phyloP scores from a whole-genome alignment of 1,140 invertebrate species.

The Brachionus sp. region DNA sequence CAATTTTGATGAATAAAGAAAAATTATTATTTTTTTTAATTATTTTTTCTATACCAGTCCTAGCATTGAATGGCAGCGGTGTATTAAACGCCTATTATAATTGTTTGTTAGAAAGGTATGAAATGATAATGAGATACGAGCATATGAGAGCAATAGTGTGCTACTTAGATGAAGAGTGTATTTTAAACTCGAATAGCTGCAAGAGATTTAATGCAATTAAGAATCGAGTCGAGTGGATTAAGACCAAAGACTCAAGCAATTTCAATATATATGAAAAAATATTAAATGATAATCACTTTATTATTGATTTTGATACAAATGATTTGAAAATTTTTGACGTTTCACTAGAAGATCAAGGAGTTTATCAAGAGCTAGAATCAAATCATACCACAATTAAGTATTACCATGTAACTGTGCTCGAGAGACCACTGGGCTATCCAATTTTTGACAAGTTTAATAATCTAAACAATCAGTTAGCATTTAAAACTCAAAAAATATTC shows the following conservation, averaged over 20 bases:
- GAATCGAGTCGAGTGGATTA: background rate
- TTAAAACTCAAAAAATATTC: background rate
- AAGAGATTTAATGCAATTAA: background rate
- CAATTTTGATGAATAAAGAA: background rate
- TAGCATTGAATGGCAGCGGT: background rate
- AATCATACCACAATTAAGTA: background rate
- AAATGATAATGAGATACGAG: background rate
- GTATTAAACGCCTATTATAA: background rate
- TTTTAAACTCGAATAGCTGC: background rate
- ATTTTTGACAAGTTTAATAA: background rate
- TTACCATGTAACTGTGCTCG: background rate
- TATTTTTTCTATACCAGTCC: background rate
- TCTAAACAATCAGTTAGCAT: background rate
- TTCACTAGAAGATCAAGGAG: background rate
- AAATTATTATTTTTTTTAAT: background rate
- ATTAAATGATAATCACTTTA: background rate
- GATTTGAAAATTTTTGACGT: background rate
- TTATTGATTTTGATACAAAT: background rate
- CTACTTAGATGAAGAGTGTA: background rate
- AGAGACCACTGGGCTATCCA: background rate
- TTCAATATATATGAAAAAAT: background rate
- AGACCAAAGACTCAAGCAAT: background rate
- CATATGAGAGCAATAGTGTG: background rate
- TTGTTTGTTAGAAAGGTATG: background rate
- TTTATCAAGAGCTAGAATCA: background rate